Evolutionary conservation across 2,113 vertebrate species (phyloP), one percentile per base, ranked within the genome.

Genomic region (Paedocypris sp.): DNA sequence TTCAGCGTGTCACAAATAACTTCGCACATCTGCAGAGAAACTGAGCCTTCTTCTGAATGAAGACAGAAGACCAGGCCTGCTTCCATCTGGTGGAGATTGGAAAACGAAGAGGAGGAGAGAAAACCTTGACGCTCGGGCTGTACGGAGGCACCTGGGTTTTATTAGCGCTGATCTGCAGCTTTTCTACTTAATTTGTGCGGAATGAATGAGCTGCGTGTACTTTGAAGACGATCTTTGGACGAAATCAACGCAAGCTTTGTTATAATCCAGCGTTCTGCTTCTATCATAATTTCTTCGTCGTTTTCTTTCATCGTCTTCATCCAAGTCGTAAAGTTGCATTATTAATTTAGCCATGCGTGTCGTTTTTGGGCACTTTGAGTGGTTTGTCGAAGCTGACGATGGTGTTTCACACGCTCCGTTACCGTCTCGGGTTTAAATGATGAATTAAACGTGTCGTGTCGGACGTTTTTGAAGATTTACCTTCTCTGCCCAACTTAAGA

Each of bases 31-130:
- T 69, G 51, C 31, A 22, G 39, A 36, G 66, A 82, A 67, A 75
- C 80, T 73, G 79, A 80, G 43, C 78, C 76, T 71, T 74, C 64
- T 71, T 66, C 72, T 59, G 70, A 67, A 69, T 77, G 72, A 78
- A 80, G 80, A 79, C 79, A 43, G 32, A 11, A 46, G 39, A 38
- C 35, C 78, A 75, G 76, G 72, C 79, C 75, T 72, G 70, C 75
- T 45, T 64, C 77, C 79, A 81, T 77, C 80, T 86, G 84, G 80
- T 80, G 70, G 74, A 71, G 75, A 67, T 81, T 78, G 77, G 45
- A 76, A 60, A 77, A 78, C 1, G 54, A 58, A 19, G 26, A 57
- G 36, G 25, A 42, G n/a, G 11, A 15, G 26, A 16, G 29, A 18
- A 57, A 77, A 71, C 62, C 66, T 71, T 70, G 51, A 60, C 56